Evolutionary conservation across 37 sponge, comb jelly and placozoan species (phyloP), one percentile per base, ranked within the genome.

Genomic region (Diacarnus erythraeanus): DNA sequence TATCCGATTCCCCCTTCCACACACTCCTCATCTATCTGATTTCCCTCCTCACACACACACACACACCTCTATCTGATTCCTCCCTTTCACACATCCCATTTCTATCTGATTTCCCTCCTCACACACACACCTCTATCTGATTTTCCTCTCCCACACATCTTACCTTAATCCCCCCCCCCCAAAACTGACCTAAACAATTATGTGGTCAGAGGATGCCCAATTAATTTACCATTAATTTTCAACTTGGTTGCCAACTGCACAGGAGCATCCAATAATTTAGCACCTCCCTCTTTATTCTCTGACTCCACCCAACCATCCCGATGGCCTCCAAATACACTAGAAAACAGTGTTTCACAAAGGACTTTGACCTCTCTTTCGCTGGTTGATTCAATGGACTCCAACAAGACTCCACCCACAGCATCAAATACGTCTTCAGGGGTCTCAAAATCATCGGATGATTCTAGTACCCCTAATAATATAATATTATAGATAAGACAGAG

Each of bases 401-500:
- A 23, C 33, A 92, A 59, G 31, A 92, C 42, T 5, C 30, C 85
- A 51, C 89, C 89, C 25, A 92, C 65, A 1, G 88, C 89, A 12
- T 92, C 93, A 54, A 44, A 88, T 18, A 92, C 42, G 12, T 92
- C 93, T 0, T 87, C 86, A 22, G 65, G 25, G 29, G 72, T 76
- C 36, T 58, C 34, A 54, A 92, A 69, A 44, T 83, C 87, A 4
- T 92, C 89, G 0, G 77, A 77, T 59, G 80, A 80, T 63, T 81
- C 86, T 1, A 92, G 77, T 12, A 87, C 77, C 29, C 89, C 86
- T 85, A 38, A 5, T 15, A 47, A 47, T 47, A 47, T 12, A 47
- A 6, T 15, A 47, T n/a, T n/a, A n/a, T n/a, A n/a, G n/a, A n/a
- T n/a, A n/a, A n/a, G n/a, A n/a, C n/a, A n/a, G n/a, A n/a, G n/a